Evolutionary conservation across 2,797 vertebrate genomes (phyloP).

Genomic region (Sebastes steindachneri): DNA sequence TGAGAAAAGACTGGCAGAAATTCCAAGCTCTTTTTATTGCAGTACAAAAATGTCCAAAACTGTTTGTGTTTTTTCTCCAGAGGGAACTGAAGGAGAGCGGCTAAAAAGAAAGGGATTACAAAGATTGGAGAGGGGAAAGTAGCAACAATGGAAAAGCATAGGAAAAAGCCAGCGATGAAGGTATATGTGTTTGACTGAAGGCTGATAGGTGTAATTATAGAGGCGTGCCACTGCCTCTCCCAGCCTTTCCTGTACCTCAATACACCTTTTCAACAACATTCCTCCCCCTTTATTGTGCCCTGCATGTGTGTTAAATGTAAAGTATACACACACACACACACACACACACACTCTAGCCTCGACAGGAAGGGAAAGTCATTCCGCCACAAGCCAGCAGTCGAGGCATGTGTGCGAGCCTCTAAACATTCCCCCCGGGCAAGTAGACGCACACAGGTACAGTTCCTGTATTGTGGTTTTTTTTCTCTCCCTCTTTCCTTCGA

Average conservation of each 20-base stretch:
- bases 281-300: slow-evolving; percentile 55
- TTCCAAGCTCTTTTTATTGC: slow-evolving; percentile 40
- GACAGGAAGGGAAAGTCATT: slow-evolving; percentile 75
- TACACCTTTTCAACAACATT: slow-evolving; percentile 70
- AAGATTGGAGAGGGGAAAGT: slow-evolving; percentile 28
- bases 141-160: slow-evolving; percentile 48
- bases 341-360: slow-evolving; percentile 10
- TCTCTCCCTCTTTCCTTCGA: slow-evolving; percentile 35
- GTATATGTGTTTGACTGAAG: slow-evolving; percentile 53
- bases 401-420: slow-evolving; percentile 57
- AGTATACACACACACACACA: not conserved
- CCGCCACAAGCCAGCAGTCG: slow-evolving; percentile 45
- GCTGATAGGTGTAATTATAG: slow-evolving; percentile 72
- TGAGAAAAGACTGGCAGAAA: slow-evolving; percentile 24
- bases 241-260: slow-evolving; percentile 68
- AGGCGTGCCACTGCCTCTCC: slow-evolving; percentile 65
- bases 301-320: slow-evolving; percentile 28
- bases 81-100: not conserved
- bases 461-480: slow-evolving; percentile 69
- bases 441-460: slow-evolving; percentile 74
- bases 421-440: slow-evolving; percentile 68
- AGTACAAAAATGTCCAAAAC: slow-evolving; percentile 14
- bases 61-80: slow-evolving; percentile 6
- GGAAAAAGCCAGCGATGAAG: slow-evolving; percentile 50
- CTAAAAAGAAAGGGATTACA: slow-evolving; percentile 43